A percentile compares a stretch with the other conserved stretches of the same genome.
These are phyloP conservation scores for Cossypha niveicapilla DNA, from an alignment of 2,797 vertebrate species.

Conservation along the genomic window DNA sequence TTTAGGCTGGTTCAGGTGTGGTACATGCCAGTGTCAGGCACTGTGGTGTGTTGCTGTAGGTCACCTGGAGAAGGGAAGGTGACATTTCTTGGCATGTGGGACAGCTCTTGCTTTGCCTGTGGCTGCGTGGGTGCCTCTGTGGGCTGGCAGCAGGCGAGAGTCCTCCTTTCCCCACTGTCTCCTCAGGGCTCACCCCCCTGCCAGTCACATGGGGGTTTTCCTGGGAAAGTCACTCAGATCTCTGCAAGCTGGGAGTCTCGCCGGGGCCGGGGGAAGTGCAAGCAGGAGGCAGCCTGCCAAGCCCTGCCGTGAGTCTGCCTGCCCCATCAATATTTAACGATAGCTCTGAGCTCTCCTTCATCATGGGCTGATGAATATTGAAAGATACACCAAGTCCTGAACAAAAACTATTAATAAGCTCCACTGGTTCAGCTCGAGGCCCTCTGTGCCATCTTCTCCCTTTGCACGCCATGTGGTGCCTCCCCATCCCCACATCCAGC, in stretches of 20 bases:
- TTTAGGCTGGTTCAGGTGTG: neutral
- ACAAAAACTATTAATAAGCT: slow-evolving; percentile 64
- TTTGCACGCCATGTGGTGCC: rapidly evolving
- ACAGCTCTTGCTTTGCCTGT: neutral
- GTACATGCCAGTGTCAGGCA: neutral
- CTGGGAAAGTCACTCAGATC: neutral
- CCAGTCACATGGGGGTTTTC: neutral
- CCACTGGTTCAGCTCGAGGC: neutral
- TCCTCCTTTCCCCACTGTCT: neutral
- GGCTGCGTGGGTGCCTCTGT: rapidly evolving
- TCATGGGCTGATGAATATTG: slow-evolving; percentile 57
- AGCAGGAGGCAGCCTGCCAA: slow-evolving; percentile 51
- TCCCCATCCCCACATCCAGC: neutral
- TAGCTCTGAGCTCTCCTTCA: slow-evolving; percentile 57
- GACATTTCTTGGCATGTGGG: too few relatives aligned
- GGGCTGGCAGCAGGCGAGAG: neutral
- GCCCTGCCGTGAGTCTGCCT: neutral
- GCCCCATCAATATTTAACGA: slow-evolving; percentile 65
- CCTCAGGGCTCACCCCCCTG: neutral
- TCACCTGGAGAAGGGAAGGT: neutral
- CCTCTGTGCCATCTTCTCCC: neutral
- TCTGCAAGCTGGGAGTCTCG: neutral
- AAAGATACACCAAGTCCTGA: slow-evolving; percentile 58
- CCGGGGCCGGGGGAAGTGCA: rapidly evolving
- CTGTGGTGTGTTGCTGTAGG: neutral